A percentile compares a stretch with the other conserved stretches of the same genome.
phyloP scores from a whole-genome alignment of 1,140 invertebrate species.

The Anthonomus grandis region DNA sequence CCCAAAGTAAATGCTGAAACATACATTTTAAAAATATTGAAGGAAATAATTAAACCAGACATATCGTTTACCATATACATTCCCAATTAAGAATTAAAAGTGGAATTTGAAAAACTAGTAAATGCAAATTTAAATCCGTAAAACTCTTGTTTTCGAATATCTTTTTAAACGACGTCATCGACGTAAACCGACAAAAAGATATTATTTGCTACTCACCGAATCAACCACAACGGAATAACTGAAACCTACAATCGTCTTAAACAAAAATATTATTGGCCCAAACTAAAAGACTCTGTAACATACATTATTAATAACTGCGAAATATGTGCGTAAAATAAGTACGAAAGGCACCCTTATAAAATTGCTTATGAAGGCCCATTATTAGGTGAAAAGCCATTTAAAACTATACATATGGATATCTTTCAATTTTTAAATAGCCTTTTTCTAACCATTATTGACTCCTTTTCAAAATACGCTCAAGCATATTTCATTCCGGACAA shows the following conservation, averaged over 20 bases:
- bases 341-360: constrained; percentile 16
- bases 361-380: constrained; percentile 10
- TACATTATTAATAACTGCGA: constrained; percentile 23
- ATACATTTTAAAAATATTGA: background rate
- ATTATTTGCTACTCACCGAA: constrained; percentile 3
- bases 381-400: too few species aligned
- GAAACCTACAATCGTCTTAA: constrained; percentile 23
- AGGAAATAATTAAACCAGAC: background rate
- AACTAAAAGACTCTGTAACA: constrained; percentile 11
- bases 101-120: background rate
- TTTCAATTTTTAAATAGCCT: constrained; percentile 27
- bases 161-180: background rate
- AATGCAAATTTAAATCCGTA: too few species aligned
- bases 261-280: constrained; percentile 21
- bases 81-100: background rate
- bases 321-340: constrained; percentile 21
- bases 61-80: constrained; percentile 2
- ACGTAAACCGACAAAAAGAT: constrained; percentile 2
- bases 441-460: constrained; percentile 35
- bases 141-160: background rate
- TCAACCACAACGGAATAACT: constrained; percentile 21
- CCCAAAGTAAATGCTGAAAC: constrained; percentile 1
- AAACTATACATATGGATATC: constrained; percentile 32
- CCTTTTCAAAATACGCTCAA: constrained; percentile 22
- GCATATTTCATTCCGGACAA: background rate